Conservation (phyloP, 2,888 invertebrate species). For the Epistrophe eligans region DNA sequence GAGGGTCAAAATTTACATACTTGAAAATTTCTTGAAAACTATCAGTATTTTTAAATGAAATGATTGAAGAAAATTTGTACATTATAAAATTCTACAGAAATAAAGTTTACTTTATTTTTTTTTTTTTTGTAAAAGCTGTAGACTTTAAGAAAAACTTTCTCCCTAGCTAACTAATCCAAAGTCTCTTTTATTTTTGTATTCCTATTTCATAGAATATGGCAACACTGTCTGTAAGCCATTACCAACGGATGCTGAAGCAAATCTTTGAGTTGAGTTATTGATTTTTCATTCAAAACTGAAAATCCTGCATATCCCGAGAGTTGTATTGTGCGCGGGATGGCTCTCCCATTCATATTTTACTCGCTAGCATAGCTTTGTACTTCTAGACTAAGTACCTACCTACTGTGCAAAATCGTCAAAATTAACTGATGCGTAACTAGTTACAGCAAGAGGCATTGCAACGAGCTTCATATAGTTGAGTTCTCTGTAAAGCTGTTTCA, state of each 20-base stretch:
- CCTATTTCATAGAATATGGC: neutral
- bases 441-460: conserved; percentile 36
- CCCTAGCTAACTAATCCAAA: too few species aligned
- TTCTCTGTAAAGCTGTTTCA: conserved; percentile 24
- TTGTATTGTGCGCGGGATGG: conserved; percentile 31
- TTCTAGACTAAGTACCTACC: conserved; percentile 27
- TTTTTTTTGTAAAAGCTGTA: too few species aligned
- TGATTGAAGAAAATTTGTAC: too few species aligned
- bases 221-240: neutral
- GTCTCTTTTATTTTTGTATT: too few species aligned
- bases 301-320: neutral
- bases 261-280: conserved; percentile 2
- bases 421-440: conserved; percentile 73
- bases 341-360: neutral
- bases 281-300: conserved; percentile 10
- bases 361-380: conserved; percentile 47
- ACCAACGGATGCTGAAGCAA: neutral
- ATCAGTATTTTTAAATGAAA: too few species aligned
- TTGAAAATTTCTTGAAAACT: too few species aligned
- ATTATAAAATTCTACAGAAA: too few species aligned
- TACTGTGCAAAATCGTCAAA: conserved; percentile 48
- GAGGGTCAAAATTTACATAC: too few species aligned
- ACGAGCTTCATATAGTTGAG: conserved; percentile 5
- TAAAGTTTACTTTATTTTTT: too few species aligned
- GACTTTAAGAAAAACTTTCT: too few species aligned